Base-by-base conservation (phyloP, 2,797 vertebrate species). In the Numenius phaeopus region DNA sequence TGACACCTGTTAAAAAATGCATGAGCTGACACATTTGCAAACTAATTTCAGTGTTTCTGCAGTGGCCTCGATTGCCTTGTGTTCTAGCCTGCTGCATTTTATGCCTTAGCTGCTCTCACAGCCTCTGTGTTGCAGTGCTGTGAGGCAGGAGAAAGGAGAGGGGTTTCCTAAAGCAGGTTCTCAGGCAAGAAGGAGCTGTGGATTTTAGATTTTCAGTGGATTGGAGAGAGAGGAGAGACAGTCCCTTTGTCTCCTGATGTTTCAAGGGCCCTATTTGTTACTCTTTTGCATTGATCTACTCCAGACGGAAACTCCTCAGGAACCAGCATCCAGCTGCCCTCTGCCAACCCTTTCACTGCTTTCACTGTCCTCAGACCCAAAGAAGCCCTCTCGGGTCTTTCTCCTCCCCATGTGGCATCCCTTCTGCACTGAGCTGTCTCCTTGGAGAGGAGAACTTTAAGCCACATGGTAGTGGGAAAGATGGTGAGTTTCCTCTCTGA, bases 1-100 rank as follows among this genome's bases (percentile, higher is more conserved):
- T 86, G 87, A 91, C 75, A 57, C 59, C 76, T 62, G 89, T n/a
- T 96, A 85, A 93, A 80, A 95, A 96, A 87, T 87, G 82, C 90
- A 93, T 65, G 84, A 95, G 90, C 69, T 52, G 82, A 94, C 81
- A 91, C 78, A 70, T 54, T 89, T 82, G 70, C 83, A 91, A 94
- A 87, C 76, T 65, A 67, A 94, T 90, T n/a, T 70, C 11, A 30
- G 83, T 26, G 49, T 46, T 94, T 85, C 87, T 79, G 72, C 52
- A 62, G 42, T 11, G 67, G 54, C 19, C 55, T 34, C 3, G 0
- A 22, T 10, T 83, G 69, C 67, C 86, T 82, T 67, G 47, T 1
- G 10, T 67, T 65, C 39, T 57, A 50, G 70, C 66, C 26, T 66
- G 75, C 4, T 85, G 81, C 85, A 94, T 87, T 88, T 89, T 15